These are phyloP conservation scores for Otolemur garnettii DNA, from an alignment of 2,113 vertebrate genomes.

Conservation along the genomic window DNA sequence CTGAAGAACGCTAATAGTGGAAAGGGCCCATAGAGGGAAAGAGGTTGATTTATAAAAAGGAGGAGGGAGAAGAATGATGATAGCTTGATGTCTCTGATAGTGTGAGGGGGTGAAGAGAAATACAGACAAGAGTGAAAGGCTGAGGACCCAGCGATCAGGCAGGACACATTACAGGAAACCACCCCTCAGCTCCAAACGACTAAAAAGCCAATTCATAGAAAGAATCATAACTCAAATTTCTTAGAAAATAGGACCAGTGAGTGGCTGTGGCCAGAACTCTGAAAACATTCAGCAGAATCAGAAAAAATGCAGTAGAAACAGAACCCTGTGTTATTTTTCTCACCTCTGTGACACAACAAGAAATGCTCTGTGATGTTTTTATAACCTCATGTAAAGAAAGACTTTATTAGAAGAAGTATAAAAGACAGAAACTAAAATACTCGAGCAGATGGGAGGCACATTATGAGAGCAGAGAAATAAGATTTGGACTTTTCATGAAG, in stretches of 20 bases:
- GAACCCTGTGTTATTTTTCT: neutral
- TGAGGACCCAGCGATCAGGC: neutral
- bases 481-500: neutral
- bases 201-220: constrained; percentile 46
- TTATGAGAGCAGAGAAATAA: neutral
- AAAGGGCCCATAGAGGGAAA: neutral
- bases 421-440: neutral
- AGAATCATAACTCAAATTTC: neutral
- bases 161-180: neutral
- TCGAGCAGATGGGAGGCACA: neutral
- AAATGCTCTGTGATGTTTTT: neutral
- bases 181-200: constrained; percentile 26
- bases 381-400: neutral
- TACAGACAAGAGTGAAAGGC: neutral
- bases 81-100: neutral
- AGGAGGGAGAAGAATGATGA: neutral
- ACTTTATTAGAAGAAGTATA: neutral
- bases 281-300: neutral
- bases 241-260: neutral
- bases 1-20: neutral
- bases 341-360: neutral
- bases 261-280: neutral
- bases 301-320: neutral
- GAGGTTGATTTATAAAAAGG: neutral
- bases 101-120: too few relatives aligned